Percentiles rank a stretch among this genome's conserved stretches.
Evolutionary conservation across 1,140 invertebrate genomes (phyloP).

Genomic region (Drosophila triauraria): DNA sequence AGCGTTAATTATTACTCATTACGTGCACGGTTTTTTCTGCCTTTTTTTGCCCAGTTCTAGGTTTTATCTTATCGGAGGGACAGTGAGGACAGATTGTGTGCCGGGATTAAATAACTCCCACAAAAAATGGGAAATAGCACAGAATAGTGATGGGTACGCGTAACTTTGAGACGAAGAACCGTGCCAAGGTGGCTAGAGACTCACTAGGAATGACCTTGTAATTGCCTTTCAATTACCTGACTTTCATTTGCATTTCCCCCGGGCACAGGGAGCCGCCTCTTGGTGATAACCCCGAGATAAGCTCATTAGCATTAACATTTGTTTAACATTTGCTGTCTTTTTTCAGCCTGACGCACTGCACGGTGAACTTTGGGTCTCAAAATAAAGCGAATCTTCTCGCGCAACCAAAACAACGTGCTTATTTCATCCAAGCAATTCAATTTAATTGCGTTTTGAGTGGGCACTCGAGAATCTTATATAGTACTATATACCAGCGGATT

Average conservation of each 20-base stretch:
- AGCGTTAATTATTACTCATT: constrained; percentile 71
- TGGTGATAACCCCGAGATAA: constrained; percentile 67
- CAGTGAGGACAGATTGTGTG: constrained; percentile 42
- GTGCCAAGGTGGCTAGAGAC: background rate
- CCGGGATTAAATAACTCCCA: constrained; percentile 45
- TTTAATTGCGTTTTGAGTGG: constrained; percentile 50
- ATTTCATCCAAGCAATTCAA: constrained; percentile 25
- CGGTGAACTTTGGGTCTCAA: constrained; percentile 51
- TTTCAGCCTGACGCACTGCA: constrained; percentile 33
- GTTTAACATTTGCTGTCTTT: constrained; percentile 38
- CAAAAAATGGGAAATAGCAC: constrained; percentile 21
- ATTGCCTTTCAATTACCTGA: constrained; percentile 72
- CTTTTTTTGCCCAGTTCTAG: constrained; percentile 16
- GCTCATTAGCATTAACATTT: constrained; percentile 66
- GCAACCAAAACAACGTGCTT: constrained; percentile 51
- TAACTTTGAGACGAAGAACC: background rate
- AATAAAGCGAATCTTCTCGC: constrained; percentile 15
- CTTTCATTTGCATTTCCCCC: constrained; percentile 63
- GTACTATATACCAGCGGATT: background rate
- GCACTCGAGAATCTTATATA: constrained; percentile 27
- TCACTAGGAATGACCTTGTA: constrained; percentile 58
- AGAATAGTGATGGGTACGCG: constrained; percentile 10
- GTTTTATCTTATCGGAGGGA: constrained; percentile 61
- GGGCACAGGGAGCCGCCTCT: constrained; percentile 26
- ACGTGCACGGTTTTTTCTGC: constrained; percentile 40